Base-by-base conservation (phyloP, 2,888 invertebrate genomes). In the Notocelia uddmanniana region DNA sequence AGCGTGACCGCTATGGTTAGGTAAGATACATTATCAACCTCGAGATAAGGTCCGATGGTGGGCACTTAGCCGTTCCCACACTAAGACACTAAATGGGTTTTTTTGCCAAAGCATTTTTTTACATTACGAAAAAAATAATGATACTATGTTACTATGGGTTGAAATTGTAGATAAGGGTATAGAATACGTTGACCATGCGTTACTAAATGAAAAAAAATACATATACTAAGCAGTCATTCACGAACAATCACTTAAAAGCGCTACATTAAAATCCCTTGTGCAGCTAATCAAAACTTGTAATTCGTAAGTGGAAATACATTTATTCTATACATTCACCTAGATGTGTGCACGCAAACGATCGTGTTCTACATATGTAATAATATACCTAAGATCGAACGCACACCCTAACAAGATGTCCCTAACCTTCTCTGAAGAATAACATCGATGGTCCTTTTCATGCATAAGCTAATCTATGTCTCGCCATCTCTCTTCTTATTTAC, bases 381-480 rank as follows among this genome's bases (percentile, higher is more conserved):
- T 78, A 80, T 71, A 75, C 67, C 74, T 74, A 76, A 78, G 77
- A 79, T 76, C 77, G 81, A 80, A 77, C 74, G 78, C 77, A 80
- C 78, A 78, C 78, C 85, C 79, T 48, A 34, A 63, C 79, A 81
- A 85, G 81, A 80, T 80, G 79, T 79, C 81, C 80, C 78, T 73
- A 79, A 76, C 78, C 77, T 78, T 78, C 70, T 76, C 76, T 73
- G 74, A 75, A 78, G 80, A 85, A 84, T 81, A 83, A 82, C 79
- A 80, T 75, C 70, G 45, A 5, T 70, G 70, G 3, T 80, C 83
- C 74, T 77, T 76, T 76, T 85, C 80, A 45, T 48, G 69, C 77
- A 67, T 66, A 19, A 9, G 31, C 13, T 18, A 9, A 48, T 64
- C n/a, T 50, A 11, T 62, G 70, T 76, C 69, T 31, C 45, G 58